Evolutionary conservation across 2,888 invertebrate species (phyloP), one percentile per base, ranked within the genome.

Genomic region (Cacoxenus indagator): DNA sequence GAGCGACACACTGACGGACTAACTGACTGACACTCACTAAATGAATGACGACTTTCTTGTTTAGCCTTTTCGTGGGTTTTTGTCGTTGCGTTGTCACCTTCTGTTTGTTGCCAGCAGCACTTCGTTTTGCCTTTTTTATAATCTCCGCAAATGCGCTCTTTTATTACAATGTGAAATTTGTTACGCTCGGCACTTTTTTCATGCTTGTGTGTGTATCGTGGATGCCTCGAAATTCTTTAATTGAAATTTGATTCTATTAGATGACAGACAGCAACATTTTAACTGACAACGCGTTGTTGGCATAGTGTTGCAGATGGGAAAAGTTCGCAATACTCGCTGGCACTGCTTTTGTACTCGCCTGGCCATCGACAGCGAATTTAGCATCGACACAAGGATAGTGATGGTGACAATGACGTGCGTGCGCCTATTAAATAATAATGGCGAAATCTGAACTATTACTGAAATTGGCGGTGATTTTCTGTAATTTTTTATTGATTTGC

Each of bases 211-310:
- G 43, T 43, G 59, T 74, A 70, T 65, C 22, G 51, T 65, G 37
- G 37, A 37, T 45, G 55, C 57, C 43, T 37, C 54, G 71, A 78
- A 75, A 83, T 79, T 85, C 82, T 84, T 81, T 84, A 85, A 85
- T 85, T 85, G 85, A 85, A 85, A 85, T 85, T 82, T 83, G 85
- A 85, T 81, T 75, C 81, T 77, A 76, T 81, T 81, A 81, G 77
- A 78, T 83, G 83, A 78, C 78, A 78, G 31, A 68, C 70, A 75
- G 64, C 71, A 71, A 67, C 69, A 69, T 64, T 65, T 74, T 76
- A 69, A 57, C 27, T 51, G 29, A 70, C 75, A 72, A 48, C 22
- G 71, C 70, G 67, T 70, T 67, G 59, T 43, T 65, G n/a, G 26
- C 55, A n/a, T 61, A 54, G 65, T 59, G 65, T 62, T 68, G 59